Percentiles rank a stretch among this genome's conserved stretches.
Conservation (phyloP, 2,888 invertebrate species). For the Criorhina ranunculi region DNA sequence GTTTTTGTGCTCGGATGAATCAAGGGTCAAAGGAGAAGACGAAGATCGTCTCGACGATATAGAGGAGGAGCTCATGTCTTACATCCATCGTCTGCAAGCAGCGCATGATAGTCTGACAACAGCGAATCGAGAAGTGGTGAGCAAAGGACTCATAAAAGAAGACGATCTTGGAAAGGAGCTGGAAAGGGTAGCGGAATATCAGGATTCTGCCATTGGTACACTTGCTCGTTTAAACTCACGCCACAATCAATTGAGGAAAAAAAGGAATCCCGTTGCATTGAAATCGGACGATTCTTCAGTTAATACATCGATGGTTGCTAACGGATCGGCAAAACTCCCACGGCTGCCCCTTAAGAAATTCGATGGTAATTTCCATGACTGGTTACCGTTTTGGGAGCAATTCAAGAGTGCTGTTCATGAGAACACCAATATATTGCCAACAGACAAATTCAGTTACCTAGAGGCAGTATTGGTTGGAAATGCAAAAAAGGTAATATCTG, state of each 20-base stretch:
- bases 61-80: no score
- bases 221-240: no score
- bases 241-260: no score
- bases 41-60: no score
- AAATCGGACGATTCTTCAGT: no score
- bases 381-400: constrained; percentile 6
- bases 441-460: constrained; percentile 58
- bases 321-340: no score
- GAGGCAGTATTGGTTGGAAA: constrained; percentile 46
- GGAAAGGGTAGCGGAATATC: constrained; percentile 22
- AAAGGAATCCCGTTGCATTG: no score
- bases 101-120: constrained; percentile 21
- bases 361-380: background rate
- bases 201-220: no score
- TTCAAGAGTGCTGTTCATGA: background rate
- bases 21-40: constrained; percentile 12
- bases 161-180: constrained; percentile 38
- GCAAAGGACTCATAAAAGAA: constrained; percentile 8
- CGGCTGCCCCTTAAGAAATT: no score
- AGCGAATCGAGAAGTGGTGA: background rate
- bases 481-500: constrained; percentile 42
- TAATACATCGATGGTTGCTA: no score
- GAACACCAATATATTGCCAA: constrained; percentile 7
- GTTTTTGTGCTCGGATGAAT: no score
- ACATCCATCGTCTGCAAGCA: constrained; percentile 30